Base-by-base conservation (phyloP, 1,140 invertebrate genomes). In the Galleria mellonella region DNA sequence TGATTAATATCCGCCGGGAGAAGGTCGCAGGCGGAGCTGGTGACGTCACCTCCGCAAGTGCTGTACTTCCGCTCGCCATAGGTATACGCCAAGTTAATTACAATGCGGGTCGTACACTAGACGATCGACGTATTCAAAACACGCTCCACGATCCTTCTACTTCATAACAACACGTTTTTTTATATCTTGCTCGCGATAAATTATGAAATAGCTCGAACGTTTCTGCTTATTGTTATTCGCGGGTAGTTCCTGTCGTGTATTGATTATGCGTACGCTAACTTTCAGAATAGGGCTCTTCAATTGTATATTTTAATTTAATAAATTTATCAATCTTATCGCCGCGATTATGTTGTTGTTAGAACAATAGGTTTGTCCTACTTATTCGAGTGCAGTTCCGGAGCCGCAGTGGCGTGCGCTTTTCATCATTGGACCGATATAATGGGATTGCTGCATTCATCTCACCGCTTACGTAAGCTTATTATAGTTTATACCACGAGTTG, bases 1-100 rank as follows among this genome's bases (percentile, higher is more conserved):
- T 83, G 75, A 83, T 78, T 83, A 83, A 83, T 78, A 78, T 77
- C 76, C 75, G 72, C 48, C 60, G 60, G 55, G 68, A 72, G 72
- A 74, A 76, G 73, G 76, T 69, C 73, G 72, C 63, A 47, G 51
- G 47, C 57, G 51, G 54, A 42, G 57, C 54, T 15, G 43, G 56
- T 77, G 73, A 77, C 72, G 76, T 77, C 71, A 72, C 63, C 69
- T 63, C 70, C 61, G 57, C 62, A 41, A 51, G 61, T 55, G 53
- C 53, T 53, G 48, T 55, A 57, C 72, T 79, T 79, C 72, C 75
- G 62, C 44, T 51, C 49, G 43, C 32, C 46, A 38, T 57, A 62
- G 53, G 61, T 62, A 53, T 42, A 6, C 17, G 17, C 17, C n/a
- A 35, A 58, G 47, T 48, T 56, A 41, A 58, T 55, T 51, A 49